These are phyloP conservation scores for Eriosoma lanigerum DNA, from an alignment of 1,140 invertebrate species.

Conservation along the genomic window DNA sequence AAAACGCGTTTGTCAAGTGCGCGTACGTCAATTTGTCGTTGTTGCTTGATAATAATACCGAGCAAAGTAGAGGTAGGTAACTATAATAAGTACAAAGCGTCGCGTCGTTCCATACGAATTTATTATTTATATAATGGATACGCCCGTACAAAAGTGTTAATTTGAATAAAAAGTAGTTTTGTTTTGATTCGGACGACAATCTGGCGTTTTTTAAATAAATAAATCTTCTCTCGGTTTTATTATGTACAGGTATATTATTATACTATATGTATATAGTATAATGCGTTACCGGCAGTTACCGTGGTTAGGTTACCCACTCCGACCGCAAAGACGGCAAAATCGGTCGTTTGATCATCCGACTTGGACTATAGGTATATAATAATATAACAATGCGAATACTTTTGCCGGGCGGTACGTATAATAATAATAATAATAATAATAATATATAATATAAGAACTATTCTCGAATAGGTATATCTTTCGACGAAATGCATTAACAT, in stretches of 20 bases:
- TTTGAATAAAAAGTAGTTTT: slow-evolving; percentile 35
- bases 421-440: too few relatives aligned
- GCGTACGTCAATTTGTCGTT: background rate
- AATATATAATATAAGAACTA: too few relatives aligned
- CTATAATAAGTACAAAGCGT: background rate
- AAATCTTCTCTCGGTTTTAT: too few relatives aligned
- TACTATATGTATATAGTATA: too few relatives aligned
- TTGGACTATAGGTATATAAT: background rate
- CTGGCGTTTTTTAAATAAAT: background rate
- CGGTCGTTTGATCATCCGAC: slow-evolving; percentile 4
- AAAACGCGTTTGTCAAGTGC: background rate
- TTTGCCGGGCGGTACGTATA: background rate
- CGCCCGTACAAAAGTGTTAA: background rate
- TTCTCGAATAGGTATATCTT: background rate
- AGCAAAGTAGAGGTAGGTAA: background rate
- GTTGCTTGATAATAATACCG: background rate
- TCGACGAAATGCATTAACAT: slow-evolving; percentile 6
- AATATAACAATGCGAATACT: background rate
- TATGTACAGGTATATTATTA: too few relatives aligned
- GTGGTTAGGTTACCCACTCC: too few relatives aligned
- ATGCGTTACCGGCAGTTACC: too few relatives aligned
- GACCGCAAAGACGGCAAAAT: background rate
- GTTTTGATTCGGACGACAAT: background rate
- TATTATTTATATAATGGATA: background rate
- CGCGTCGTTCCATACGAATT: background rate